Evolutionary conservation across 2,797 vertebrate genomes (phyloP), one percentile per base, ranked within the genome.

Genomic region (Pseudocheirus occidentalis): DNA sequence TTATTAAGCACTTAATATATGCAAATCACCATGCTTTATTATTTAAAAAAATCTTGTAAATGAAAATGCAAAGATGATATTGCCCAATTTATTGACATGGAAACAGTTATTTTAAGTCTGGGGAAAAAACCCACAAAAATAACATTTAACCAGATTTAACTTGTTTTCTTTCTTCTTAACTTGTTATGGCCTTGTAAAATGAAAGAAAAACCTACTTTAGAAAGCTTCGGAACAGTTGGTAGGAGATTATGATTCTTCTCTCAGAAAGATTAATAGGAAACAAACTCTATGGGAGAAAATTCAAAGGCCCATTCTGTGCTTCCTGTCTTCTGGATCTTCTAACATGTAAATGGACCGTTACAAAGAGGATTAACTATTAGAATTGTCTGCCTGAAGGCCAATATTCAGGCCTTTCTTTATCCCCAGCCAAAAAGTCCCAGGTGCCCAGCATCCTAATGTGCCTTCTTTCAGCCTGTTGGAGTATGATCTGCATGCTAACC

Each of bases 381-480:
- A 98, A 98, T 97, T 98, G 98, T 96, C 98, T 56, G 24, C 95
- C 97, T 98, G 98, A 98, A 98, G 97, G 97, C 97, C 98, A 97
- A 96, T 97, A 98, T 98, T 99, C 98, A 98, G 95, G 97, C 95
- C 92, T 55, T 92, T 95, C 96, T 98, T 98, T 97, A 97, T 97
- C 97, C 95, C 95, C 93, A 12, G 53, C 98, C 98, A 98, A 97
- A 97, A 92, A 91, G 96, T 93, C 92, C 94, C 55, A 95, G 97
- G 97, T 99, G 99, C 98, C 98, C 98, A 87, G 99, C 99, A 99
- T 99, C 97, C 98, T 98, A 99, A 99, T 99, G 98, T 50, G 53
- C 46, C 24, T 93, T 96, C 98, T 98, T 98, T 98, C 98, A 98
- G 96, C 96, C 96, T 95, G 54, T 29, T 87, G 59, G 97, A 97